Conservation (phyloP, 1,140 invertebrate species). For the Antheraea mylitta region DNA sequence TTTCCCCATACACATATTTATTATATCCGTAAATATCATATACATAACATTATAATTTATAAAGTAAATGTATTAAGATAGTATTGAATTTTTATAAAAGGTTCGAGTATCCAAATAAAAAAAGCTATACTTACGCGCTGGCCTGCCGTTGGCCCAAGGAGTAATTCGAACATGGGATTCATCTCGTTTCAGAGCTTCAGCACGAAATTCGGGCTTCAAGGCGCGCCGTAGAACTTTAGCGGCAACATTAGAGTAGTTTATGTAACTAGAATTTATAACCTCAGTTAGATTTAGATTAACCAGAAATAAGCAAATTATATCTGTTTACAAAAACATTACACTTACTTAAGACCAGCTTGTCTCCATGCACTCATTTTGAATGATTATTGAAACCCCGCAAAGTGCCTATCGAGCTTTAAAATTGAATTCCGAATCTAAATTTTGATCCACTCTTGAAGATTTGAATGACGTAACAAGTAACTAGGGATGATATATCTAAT, state of each 20-base stretch:
- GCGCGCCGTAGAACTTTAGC: slow-evolving; percentile 88
- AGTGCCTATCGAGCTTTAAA: slow-evolving; percentile 7
- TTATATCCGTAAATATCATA: too few species aligned
- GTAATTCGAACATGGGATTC: slow-evolving; percentile 88
- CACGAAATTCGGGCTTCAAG: slow-evolving; percentile 85
- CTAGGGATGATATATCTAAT: neutral
- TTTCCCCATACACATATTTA: too few species aligned
- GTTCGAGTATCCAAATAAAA: neutral
- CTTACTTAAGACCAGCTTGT: slow-evolving; percentile 69
- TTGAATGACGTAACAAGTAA: slow-evolving; percentile 2
- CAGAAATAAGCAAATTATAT: slow-evolving; percentile 7
- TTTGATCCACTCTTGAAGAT: neutral
- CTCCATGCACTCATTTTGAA: slow-evolving; percentile 72
- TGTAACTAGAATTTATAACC: slow-evolving; percentile 82
- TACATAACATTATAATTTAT: too few species aligned
- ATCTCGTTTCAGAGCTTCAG: slow-evolving; percentile 88
- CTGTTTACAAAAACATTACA: slow-evolving; percentile 16
- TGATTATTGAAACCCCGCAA: slow-evolving; percentile 16
- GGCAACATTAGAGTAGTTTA: slow-evolving; percentile 95
- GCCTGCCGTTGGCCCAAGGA: slow-evolving; percentile 91
- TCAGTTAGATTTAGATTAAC: slow-evolving; percentile 10
- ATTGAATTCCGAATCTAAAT: slow-evolving; percentile 33
- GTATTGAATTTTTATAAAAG: too few species aligned
- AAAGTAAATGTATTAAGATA: too few species aligned
- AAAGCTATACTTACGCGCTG: slow-evolving; percentile 85